Base-by-base conservation (phyloP, 2,113 vertebrate genomes). In the Poeciliopsis turrubarensis region DNA sequence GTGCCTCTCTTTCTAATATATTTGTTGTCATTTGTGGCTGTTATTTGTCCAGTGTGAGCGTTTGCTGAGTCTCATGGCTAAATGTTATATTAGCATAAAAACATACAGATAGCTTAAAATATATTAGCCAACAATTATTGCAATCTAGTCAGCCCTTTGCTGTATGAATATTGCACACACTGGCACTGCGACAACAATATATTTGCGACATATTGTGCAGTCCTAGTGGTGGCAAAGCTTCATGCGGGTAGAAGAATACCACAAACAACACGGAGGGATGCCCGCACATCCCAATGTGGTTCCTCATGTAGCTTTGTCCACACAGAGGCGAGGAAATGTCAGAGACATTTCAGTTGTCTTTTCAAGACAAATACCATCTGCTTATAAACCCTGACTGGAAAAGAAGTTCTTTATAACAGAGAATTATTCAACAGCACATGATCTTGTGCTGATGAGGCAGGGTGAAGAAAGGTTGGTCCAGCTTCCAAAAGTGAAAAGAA, bases 401-500 rank as follows among this genome's bases (percentile, higher is more conserved):
- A 62, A 70, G 57, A 72, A 66, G 69, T 51, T 54, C 37, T 72
- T 54, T 44, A 12, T 54, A 44, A 72, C 32, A 80, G 51, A 31
- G 31, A 8, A 51, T 71, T 57, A 80, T 14, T 67, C 29, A 71
- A 71, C 34, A 57, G 65, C 14, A 72, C 54, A 82, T 60, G 67
- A 73, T 73, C 69, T 44, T 75, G 57, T 77, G 73, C 75, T 81
- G 75, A 82, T 47, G 67, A 47, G 44, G 68, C 75, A 84, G 69
- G 68, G 68, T 74, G 81, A 77, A 68, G 62, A 71, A 22, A 79
- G 73, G 77, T 81, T 30, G 41, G 41, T 88, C 79, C 86, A 81
- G 85, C 81, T 85, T 90, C 66, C 71, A 90, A 66, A 76, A 30
- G 62, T 74, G 69, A 72, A 64, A 83, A 87, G 62, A 84, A 87